These are phyloP conservation scores for Caracal caracal DNA, from an alignment of 2,113 vertebrate genomes.

Conservation along the genomic window DNA sequence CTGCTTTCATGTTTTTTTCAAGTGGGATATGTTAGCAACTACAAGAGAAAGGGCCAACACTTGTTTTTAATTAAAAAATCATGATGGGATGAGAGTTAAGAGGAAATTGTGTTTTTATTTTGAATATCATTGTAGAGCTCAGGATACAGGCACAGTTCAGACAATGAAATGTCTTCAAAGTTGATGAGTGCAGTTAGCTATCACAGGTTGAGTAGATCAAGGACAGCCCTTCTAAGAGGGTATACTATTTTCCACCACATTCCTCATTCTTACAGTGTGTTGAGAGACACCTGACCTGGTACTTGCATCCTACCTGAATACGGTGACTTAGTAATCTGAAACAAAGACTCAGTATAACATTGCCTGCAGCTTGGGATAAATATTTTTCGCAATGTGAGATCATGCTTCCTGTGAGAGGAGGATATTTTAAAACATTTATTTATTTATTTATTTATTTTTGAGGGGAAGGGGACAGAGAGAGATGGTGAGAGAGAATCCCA, in stretches of 20 bases:
- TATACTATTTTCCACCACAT: background rate
- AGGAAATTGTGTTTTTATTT: background rate
- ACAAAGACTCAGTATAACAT: background rate
- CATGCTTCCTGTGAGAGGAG: conserved; percentile 24
- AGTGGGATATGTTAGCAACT: background rate
- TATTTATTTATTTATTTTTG: too few relatives aligned
- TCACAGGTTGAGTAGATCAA: background rate
- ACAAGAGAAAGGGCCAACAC: background rate
- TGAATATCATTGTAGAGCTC: background rate
- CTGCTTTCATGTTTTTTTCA: background rate
- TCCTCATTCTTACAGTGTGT: background rate
- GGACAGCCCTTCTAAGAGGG: background rate
- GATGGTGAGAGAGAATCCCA: too few relatives aligned
- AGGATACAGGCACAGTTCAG: background rate
- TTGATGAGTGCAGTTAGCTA: background rate
- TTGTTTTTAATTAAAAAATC: background rate
- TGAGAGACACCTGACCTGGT: background rate
- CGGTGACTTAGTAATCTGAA: background rate
- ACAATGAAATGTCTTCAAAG: background rate
- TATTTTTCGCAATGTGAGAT: conserved; percentile 58
- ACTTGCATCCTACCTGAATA: background rate
- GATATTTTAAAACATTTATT: conserved; percentile 53
- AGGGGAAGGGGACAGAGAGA: too few relatives aligned
- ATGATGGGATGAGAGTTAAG: background rate
- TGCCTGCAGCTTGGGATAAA: conserved; percentile 46